Conservation (phyloP, 2,888 invertebrate genomes). For the Catocala sponsa region DNA sequence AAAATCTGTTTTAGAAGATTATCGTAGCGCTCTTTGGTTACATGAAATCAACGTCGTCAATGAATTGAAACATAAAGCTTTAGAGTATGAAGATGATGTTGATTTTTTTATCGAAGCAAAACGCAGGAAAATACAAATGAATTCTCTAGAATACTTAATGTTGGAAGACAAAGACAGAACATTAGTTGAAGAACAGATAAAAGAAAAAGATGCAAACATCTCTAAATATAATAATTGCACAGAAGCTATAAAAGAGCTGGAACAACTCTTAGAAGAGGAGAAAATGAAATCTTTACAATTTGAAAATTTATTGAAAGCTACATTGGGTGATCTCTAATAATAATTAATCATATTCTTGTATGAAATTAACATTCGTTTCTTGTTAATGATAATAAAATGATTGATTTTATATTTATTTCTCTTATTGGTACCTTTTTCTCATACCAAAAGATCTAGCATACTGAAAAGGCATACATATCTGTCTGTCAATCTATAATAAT, state of each 20-base stretch:
- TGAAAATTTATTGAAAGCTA: constrained; percentile 80
- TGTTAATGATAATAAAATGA: constrained; percentile 53
- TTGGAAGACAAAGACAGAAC: constrained; percentile 77
- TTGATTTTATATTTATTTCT: constrained; percentile 23
- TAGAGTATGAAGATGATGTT: constrained; percentile 74
- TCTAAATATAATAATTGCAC: constrained; percentile 69
- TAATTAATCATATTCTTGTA: constrained; percentile 45
- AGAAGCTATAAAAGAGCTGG: constrained; percentile 79
- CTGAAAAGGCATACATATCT: too few species aligned
- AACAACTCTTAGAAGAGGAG: constrained; percentile 80
- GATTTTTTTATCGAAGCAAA: constrained; percentile 74
- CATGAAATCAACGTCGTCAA: constrained; percentile 74
- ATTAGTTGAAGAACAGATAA: constrained; percentile 73
- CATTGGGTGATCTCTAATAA: constrained; percentile 57
- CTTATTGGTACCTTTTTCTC: constrained; percentile 10
- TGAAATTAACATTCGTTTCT: constrained; percentile 29
- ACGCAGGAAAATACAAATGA: constrained; percentile 76
- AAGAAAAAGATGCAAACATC: constrained; percentile 69
- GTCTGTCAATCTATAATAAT: too few species aligned
- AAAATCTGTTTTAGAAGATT: constrained; percentile 83
- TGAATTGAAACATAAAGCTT: constrained; percentile 74
- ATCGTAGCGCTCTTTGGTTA: constrained; percentile 88
- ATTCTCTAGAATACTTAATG: constrained; percentile 74
- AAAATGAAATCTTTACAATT: constrained; percentile 79
- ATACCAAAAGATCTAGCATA: too few species aligned